Evolutionary conservation across 2,113 vertebrate genomes (phyloP).

Genomic region (Solea senegalensis): DNA sequence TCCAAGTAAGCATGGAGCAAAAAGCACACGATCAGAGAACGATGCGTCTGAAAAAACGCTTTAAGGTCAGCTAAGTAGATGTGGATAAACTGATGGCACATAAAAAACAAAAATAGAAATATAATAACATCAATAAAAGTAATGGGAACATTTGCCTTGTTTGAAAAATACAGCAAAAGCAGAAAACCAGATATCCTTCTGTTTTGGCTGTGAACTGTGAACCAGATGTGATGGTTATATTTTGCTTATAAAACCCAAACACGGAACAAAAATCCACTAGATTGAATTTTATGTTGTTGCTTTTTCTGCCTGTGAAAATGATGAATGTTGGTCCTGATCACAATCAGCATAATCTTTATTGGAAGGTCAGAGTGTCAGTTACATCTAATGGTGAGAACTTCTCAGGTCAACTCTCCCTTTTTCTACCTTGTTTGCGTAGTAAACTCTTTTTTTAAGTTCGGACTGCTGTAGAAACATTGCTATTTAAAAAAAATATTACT

Average conservation of each 20-base stretch:
- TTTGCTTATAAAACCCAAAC: not conserved
- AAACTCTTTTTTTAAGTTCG: too few species aligned
- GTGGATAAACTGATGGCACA: conserved; percentile 5
- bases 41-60: conserved; percentile 18
- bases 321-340: not conserved
- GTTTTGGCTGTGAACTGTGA: conserved; percentile 28
- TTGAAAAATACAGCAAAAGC: conserved; percentile 12
- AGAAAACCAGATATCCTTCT: conserved; percentile 41
- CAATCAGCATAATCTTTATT: not conserved
- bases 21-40: not conserved
- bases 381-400: too few species aligned
- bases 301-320: conserved; percentile 11
- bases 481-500: too few species aligned
- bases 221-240: conserved; percentile 24
- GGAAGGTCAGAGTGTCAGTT: not conserved
- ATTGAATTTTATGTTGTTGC: conserved; percentile 1
- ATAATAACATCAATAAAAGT: conserved; percentile 38
- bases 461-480: too few species aligned
- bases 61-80: conserved; percentile 15
- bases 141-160: conserved; percentile 19
- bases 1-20: conserved; percentile 68
- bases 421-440: too few species aligned
- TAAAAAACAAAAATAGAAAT: conserved; percentile 40
- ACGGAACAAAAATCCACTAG: not conserved
- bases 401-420: too few species aligned